A percentile compares a stretch with the other conserved stretches of the same genome.
These are phyloP conservation scores for Microcebus murinus DNA, from an alignment of 2,113 vertebrate species.

Conservation along the genomic window DNA sequence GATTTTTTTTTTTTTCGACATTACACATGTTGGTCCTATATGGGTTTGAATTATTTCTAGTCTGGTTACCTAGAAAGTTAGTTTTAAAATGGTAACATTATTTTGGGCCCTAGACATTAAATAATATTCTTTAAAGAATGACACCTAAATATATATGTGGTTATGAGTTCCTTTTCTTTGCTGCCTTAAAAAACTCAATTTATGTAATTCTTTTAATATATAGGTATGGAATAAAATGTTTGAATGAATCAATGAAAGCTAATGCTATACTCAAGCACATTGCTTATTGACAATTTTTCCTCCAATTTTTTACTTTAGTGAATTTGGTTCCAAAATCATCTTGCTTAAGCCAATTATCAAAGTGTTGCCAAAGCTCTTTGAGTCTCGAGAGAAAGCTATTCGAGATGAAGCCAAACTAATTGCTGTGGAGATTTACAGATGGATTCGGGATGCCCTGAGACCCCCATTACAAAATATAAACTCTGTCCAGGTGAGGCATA, in stretches of 20 bases:
- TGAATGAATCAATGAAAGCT: neutral
- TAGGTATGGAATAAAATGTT: neutral
- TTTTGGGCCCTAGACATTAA: constrained; percentile 17
- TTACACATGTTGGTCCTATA: neutral
- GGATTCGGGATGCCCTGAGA: constrained; percentile 97
- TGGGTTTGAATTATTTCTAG: constrained; percentile 27
- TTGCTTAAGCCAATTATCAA: constrained; percentile 98
- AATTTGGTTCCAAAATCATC: constrained; percentile 99
- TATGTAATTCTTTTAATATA: neutral
- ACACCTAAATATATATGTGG: neutral
- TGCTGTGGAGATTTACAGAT: constrained; percentile 96
- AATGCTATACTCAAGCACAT: neutral
- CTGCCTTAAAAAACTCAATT: neutral
- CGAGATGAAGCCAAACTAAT: constrained; percentile 97
- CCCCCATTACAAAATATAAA: constrained; percentile 95
- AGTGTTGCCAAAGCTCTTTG: constrained; percentile 97
- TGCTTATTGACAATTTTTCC: neutral
- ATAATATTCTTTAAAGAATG: constrained; percentile 35
- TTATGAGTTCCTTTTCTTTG: neutral
- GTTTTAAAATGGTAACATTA: constrained; percentile 26
- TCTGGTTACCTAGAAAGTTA: neutral
- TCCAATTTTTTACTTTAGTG: constrained; percentile 86
- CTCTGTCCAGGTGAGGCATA: constrained; percentile 93
- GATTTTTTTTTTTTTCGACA: neutral
- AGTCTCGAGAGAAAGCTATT: constrained; percentile 98